Conservation (phyloP, 2,797 vertebrate species). For the Anguilla megastoma region DNA sequence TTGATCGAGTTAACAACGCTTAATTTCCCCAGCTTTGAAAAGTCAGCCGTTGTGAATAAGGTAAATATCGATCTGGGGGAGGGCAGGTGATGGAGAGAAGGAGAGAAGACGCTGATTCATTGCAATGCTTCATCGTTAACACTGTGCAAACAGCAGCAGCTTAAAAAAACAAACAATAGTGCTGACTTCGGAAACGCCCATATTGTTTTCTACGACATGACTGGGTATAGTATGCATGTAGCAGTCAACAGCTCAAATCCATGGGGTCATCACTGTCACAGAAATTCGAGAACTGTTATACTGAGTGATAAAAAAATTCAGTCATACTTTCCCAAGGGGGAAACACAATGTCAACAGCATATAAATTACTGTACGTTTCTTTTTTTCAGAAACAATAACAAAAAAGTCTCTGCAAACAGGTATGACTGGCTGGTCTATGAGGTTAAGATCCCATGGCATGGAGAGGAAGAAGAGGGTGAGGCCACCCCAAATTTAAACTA, state of each 20-base stretch:
- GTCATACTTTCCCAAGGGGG: too few species aligned
- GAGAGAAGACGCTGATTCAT: constrained; percentile 24
- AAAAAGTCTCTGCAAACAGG: not conserved
- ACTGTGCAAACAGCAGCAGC: not conserved
- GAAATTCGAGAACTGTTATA: not conserved
- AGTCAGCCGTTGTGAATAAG: constrained; percentile 8
- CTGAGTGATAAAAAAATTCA: not conserved
- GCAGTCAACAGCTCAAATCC: not conserved
- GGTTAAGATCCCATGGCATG: not conserved
- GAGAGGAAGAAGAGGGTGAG: too few species aligned
- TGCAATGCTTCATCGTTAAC: not conserved
- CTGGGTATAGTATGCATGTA: not conserved
- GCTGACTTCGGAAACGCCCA: too few species aligned
- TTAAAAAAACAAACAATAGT: not conserved
- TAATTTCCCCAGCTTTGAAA: constrained; percentile 22
- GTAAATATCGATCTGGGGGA: constrained; percentile 2
- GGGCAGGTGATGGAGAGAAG: not conserved
- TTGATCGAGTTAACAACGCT: constrained; percentile 12
- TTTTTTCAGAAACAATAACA: too few species aligned
- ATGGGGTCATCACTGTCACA: not conserved
- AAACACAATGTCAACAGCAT: too few species aligned
- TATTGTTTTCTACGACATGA: too few species aligned
- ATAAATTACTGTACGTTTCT: too few species aligned
- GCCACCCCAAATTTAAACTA: too few species aligned
- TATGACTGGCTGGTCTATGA: not conserved